Evolutionary conservation across 1,140 invertebrate genomes (phyloP).

Genomic region (Ceratina japonica): DNA sequence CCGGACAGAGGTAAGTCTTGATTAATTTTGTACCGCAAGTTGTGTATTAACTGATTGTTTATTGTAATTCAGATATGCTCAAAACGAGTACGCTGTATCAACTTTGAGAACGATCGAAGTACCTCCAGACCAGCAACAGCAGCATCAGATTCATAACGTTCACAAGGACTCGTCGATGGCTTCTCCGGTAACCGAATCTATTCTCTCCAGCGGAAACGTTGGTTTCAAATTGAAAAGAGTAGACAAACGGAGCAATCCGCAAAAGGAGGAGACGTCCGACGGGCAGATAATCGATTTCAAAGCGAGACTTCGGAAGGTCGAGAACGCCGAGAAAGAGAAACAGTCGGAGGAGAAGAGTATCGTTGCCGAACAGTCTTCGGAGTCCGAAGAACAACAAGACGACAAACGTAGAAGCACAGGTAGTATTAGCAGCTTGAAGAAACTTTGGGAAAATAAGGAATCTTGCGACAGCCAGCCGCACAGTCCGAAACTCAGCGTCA

Average conservation of each 20-base stretch:
- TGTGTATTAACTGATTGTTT: background rate
- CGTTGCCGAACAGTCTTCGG: conserved; percentile 38
- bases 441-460: conserved; percentile 92
- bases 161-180: conserved; percentile 31
- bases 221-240: conserved; percentile 84
- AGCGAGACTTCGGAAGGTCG: conserved; percentile 90
- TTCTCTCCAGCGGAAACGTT: conserved; percentile 58
- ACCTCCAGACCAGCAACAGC: conserved; percentile 16
- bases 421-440: conserved; percentile 95
- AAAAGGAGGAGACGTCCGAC: conserved; percentile 80
- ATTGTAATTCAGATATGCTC: conserved; percentile 37
- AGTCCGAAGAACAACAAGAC: conserved; percentile 76
- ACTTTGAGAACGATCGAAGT: conserved; percentile 60
- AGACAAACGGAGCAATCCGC: conserved; percentile 79
- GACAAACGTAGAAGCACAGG: conserved; percentile 95
- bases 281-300: conserved; percentile 90
- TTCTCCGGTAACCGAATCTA: conserved; percentile 49
- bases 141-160: conserved; percentile 40
- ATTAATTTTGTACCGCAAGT: background rate
- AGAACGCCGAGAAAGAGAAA: conserved; percentile 80
- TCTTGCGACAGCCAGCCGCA: conserved; percentile 78
- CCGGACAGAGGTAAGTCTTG: conserved; percentile 52
- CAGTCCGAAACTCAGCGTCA: conserved; percentile 83
- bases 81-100: conserved; percentile 73
- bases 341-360: conserved; percentile 60